Base-by-base conservation (phyloP, 2,797 vertebrate genomes). In the Anableps anableps region DNA sequence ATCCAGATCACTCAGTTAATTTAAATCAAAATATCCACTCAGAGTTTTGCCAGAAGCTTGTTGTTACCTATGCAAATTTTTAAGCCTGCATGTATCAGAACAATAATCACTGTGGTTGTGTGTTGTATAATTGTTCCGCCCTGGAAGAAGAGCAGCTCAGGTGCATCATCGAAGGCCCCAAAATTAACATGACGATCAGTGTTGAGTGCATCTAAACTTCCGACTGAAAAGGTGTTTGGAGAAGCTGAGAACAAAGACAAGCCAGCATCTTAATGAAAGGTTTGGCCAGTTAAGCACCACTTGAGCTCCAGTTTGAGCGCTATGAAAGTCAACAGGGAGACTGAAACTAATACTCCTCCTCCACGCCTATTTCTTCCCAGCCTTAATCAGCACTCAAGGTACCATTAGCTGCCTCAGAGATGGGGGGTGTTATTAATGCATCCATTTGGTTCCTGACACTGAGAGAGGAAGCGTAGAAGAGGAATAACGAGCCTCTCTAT, bases 371-470 rank as follows among this genome's bases (percentile, higher is more conserved):
- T 71, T 80, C 85, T 68, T 78, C 81, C 68, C 80, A 76, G 76
- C 87, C 77, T 82, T 93, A 92, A 93, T 92, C 91, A 89, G 93
- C 91, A 92, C 92, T 93, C 90, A 90, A 88, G 84, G 88, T 85
- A 9, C 85, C 92, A 92, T 93, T 92, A 94, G 81, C 88, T 81
- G 77, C 81, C 82, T 73, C 88, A 87, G 84, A 92, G 87, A 80
- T 84, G 82, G 47, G 62, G 74, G 88, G 88, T 75, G 84, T 88
- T 92, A 89, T 92, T 94, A 94, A 94, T 94, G 92, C 83, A 70
- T 90, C 90, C 92, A 94, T 94, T 92, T 88, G 86, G 77, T 85
- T 89, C n/a, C 87, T 83, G 88, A 85, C 80, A 90, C 85, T 53
- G 84, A 86, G 88, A 89, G 83, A 89, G 94, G 93, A 93, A 94